Percentiles rank a stretch among this genome's conserved stretches.
Conservation (phyloP, 2,797 vertebrate genomes). For the Sciaenops ocellatus region DNA sequence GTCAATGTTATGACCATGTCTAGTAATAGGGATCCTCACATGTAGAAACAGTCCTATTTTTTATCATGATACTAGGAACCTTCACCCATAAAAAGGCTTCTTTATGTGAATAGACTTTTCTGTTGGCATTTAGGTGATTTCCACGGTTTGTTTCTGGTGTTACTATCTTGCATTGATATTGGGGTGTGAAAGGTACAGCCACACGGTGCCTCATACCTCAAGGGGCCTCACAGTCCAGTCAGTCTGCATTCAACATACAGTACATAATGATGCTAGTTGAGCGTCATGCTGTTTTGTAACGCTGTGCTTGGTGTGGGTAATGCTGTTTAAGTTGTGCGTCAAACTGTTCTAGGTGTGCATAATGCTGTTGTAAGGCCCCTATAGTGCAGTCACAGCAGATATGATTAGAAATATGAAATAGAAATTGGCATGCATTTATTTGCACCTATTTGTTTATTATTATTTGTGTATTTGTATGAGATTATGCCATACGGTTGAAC, state of each 20-base stretch:
- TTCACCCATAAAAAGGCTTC: constrained; percentile 1
- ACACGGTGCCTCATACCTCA: background rate
- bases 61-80: background rate
- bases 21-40: background rate
- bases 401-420: background rate
- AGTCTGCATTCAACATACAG: background rate
- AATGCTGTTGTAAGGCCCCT: background rate
- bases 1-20: background rate
- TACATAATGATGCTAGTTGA: constrained; percentile 1
- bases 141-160: background rate
- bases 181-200: background rate
- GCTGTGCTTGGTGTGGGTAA: background rate
- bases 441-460: background rate
- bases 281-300: background rate
- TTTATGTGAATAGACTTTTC: background rate
- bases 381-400: background rate
- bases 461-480: background rate
- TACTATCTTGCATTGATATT: background rate
- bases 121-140: background rate
- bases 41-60: background rate
- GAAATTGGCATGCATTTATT: background rate
- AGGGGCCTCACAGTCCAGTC: background rate
- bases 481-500: background rate
- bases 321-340: constrained; percentile 5
- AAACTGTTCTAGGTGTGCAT: background rate